A percentile compares a stretch with the other conserved stretches of the same genome.
These are phyloP conservation scores for Psophia crepitans DNA, from an alignment of 2,113 vertebrate genomes.

Conservation along the genomic window DNA sequence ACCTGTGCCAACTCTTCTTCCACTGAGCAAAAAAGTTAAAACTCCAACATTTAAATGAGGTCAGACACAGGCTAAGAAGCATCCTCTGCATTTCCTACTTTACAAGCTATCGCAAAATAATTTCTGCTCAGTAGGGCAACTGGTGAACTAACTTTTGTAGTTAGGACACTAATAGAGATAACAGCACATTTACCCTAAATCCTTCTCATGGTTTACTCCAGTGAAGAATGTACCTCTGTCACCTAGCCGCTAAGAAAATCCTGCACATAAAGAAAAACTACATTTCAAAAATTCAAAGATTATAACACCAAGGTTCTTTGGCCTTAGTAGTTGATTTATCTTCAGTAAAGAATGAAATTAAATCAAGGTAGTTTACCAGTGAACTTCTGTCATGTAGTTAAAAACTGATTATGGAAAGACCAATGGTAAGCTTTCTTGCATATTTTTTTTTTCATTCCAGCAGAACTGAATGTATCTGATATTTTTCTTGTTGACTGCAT, in stretches of 20 bases:
- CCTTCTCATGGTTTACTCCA: neutral
- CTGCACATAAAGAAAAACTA: neutral
- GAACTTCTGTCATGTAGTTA: no score
- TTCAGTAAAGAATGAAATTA: neutral
- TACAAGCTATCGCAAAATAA: neutral
- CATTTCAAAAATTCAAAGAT: neutral
- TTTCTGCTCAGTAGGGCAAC: neutral
- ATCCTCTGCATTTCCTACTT: neutral
- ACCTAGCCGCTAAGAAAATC: neutral
- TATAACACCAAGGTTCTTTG: neutral
- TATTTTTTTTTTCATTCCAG: neutral
- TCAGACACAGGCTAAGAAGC: neutral
- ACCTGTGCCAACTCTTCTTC: neutral
- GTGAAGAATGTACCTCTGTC: neutral
- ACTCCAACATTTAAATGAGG: neutral
- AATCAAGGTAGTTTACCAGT: no score
- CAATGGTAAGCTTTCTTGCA: neutral
- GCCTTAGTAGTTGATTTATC: neutral
- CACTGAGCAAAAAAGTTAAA: neutral
- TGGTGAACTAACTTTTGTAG: neutral
- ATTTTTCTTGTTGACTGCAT: neutral
- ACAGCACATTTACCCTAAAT: neutral
- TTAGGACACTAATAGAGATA: neutral
- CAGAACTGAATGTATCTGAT: neutral
- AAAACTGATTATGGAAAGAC: neutral